Evolutionary conservation across 1,140 invertebrate species (phyloP), one percentile per base, ranked within the genome.

Genomic region (Drosophila nannoptera): DNA sequence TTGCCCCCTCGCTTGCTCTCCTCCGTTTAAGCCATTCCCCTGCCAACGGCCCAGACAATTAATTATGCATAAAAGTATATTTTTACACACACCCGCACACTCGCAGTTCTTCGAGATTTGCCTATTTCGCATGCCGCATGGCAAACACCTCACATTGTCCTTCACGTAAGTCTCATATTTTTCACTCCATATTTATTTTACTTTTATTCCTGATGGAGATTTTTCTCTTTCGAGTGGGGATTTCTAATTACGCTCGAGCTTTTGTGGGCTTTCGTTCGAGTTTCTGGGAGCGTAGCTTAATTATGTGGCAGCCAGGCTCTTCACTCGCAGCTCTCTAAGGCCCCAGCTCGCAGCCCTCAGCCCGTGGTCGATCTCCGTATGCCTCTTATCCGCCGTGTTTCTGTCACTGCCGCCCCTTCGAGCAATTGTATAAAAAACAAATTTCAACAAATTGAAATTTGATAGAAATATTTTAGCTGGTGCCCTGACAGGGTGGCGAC

Each of bases 381-480:
- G 29, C 6, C 53, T 12, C 5, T 48, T 45, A 16, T 49, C 8
- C 33, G 31, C 61, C n/a, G 11, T 58, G 33, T 14, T 22, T 16
- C 14, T 55, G 6, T 11, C 48, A 31, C 46, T 58, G 11, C 12
- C 16, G 55, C 22, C 31, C 45, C 32, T 52, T 53, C 14, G 22
- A 12, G 29, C 56, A 69, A 46, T 49, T 71, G 63, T 71, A 22
- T 22, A 67, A 72, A 48, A 38, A 35, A 49, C 53, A 72, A 83
- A 73, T 65, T 73, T 84, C 64, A 83, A 68, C 80, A 84, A 84
- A 83, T 84, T 84, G 81, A 84, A 84, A 84, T 84, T 80, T 84
- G 80, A 86, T 84, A 84, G 81, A 86, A 84, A 86, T 86, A 77
- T 78, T 56, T 72, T 75, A 75, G 77, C 67, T 65, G 69, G 40